A percentile compares a stretch with the other conserved stretches of the same genome.
Conservation (phyloP, 2,888 invertebrate genomes). For the Parnassius orleans region DNA sequence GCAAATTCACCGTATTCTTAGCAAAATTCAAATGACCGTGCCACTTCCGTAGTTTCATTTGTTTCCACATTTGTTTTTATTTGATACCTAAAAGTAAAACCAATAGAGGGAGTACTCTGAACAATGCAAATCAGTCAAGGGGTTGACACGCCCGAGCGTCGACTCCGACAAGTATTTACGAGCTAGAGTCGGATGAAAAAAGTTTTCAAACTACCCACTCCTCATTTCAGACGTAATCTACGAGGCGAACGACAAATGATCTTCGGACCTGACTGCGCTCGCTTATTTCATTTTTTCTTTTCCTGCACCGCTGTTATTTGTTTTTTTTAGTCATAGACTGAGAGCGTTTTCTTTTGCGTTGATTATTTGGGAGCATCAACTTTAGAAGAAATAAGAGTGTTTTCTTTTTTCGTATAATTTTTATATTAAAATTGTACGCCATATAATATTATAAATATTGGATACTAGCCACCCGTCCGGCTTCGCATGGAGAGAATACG, state of each 20-base stretch:
- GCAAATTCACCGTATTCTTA: no score
- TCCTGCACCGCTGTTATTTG: conserved; percentile 29
- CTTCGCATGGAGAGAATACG: not conserved
- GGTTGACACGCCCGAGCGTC: conserved; percentile 52
- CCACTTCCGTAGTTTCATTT: no score
- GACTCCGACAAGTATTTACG: conserved; percentile 59
- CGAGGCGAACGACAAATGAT: conserved; percentile 56
- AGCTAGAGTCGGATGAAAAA: conserved; percentile 49
- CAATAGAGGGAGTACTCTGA: conserved; percentile 17
- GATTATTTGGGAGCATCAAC: conserved; percentile 3
- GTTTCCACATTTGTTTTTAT: no score
- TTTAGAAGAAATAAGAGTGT: conserved; percentile 3
- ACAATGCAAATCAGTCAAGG: conserved; percentile 64
- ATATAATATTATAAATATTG: not conserved
- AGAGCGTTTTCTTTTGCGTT: conserved; percentile 18
- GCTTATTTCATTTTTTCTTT: conserved; percentile 31
- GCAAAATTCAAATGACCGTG: no score
- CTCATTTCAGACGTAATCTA: conserved; percentile 76
- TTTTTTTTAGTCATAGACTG: conserved; percentile 25
- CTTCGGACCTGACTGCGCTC: conserved; percentile 67
- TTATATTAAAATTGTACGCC: not conserved
- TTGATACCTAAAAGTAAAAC: conserved; percentile 10
- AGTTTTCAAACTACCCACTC: conserved; percentile 69
- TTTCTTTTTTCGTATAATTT: not conserved
- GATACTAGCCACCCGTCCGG: no score